A percentile compares a stretch with the other conserved stretches of the same genome.
phyloP scores from a whole-genome alignment of 2,888 invertebrate genomes.

The Rhaphigaster nebulosa region DNA sequence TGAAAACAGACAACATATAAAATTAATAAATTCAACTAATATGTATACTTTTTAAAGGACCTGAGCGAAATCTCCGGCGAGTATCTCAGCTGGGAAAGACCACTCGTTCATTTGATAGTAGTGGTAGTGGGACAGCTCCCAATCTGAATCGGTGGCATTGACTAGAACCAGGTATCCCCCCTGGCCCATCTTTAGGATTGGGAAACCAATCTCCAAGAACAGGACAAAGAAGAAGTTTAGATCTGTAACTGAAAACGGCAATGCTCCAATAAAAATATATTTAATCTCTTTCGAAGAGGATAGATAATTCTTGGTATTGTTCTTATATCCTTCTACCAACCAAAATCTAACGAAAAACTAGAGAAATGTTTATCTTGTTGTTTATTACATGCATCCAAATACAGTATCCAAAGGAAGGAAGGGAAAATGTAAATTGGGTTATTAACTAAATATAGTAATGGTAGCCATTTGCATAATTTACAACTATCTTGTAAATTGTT shows the following conservation, averaged over 20 bases:
- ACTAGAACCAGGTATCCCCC: background rate
- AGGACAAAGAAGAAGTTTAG: background rate
- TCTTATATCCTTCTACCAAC: too few relatives aligned
- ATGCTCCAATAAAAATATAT: background rate
- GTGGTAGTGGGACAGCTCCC: constrained; percentile 15
- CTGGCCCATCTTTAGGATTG: background rate
- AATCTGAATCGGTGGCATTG: constrained; percentile 5
- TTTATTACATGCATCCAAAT: too few relatives aligned
- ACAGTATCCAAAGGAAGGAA: too few relatives aligned
- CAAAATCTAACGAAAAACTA: too few relatives aligned
- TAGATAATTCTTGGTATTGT: too few relatives aligned
- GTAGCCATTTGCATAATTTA: too few relatives aligned
- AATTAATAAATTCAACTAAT: too few relatives aligned
- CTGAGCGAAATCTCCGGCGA: background rate
- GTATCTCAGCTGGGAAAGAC: constrained; percentile 25
- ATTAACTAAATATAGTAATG: too few relatives aligned
- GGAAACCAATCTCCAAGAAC: background rate
- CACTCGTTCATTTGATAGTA: constrained; percentile 26
- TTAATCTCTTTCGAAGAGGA: background rate
- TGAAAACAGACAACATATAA: too few relatives aligned
- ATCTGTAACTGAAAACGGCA: background rate
- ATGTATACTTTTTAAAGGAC: background rate
- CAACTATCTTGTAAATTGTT: too few relatives aligned
- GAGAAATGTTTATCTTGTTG: too few relatives aligned
- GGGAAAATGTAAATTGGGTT: too few relatives aligned